Base-by-base conservation (phyloP, 2,888 invertebrate species). In the Perizoma flavofasciatum region DNA sequence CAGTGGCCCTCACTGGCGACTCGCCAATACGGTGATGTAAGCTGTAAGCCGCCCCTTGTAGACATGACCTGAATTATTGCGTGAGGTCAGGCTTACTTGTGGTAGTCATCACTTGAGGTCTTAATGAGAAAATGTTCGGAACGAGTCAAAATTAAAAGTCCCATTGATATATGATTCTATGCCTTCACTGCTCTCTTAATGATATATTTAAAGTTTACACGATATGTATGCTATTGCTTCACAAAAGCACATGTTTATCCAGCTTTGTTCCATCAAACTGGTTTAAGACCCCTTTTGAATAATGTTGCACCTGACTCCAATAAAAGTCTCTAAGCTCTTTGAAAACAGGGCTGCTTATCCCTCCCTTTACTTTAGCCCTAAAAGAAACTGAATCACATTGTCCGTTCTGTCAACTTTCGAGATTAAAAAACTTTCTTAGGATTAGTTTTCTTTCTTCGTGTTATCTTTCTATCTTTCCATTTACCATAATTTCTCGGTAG, bases 341-440 rank as follows among this genome's bases (percentile, higher is more conserved):
- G 45, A 51, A 55, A 58, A 56, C 52, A 53, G 49, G 10, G 51
- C 11, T 49, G 46, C 47, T 55, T 55, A 45, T 45, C 35, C 45
- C 44, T 51, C 49, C 41, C 43, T 56, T 55, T 52, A 45, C 48
- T 55, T 63, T 44, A 52, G 52, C 55, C 58, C 52, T 61, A 52
- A 57, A 62, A 59, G 55, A 56, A 65, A 55, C 59, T 58, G 61
- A 61, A 59, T 65, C 55, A 51, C 63, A 63, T 65, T 65, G 61
- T 63, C 58, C 59, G 45, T 57, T 59, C 59, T 54, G 63, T 55
- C 60, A 63, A 61, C 61, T 65, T 59, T 57, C 48, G 35, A 67
- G 65, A 67, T 67, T 65, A 67, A 67, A 65, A 67, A 67, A 67
- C 59, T 67, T 67, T 61, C 55, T 65, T 49, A 43, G 55, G 57